Evolutionary conservation across 2,797 vertebrate species (phyloP).

Genomic region (Smutsia temminckii): DNA sequence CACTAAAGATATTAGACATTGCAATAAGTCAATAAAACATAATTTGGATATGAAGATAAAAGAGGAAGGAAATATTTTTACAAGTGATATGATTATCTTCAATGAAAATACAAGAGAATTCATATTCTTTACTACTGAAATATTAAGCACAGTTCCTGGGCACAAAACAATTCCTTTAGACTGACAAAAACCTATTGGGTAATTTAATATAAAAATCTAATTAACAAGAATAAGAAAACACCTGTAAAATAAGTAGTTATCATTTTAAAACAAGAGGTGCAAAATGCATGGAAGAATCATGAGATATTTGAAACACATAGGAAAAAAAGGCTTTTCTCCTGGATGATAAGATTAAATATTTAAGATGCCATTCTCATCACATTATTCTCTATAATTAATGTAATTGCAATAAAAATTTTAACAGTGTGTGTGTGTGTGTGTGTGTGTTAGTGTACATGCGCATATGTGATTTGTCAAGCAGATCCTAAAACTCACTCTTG

Average conservation of each 20-base stretch:
- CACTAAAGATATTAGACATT: neutral
- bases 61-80: neutral
- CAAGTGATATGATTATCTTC: neutral
- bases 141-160: neutral
- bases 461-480: neutral
- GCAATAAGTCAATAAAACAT: neutral
- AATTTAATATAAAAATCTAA: neutral
- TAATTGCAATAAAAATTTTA: neutral
- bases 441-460: neutral
- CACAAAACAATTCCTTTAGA: neutral
- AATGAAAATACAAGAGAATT: neutral
- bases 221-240: neutral
- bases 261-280: neutral
- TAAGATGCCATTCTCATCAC: neutral
- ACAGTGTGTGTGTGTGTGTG: neutral
- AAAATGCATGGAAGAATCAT: neutral
- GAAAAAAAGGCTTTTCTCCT: neutral
- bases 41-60: neutral
- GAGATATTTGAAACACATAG: neutral
- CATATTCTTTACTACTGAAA: neutral
- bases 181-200: neutral
- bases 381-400: neutral
- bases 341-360: neutral
- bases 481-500: neutral
- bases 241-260: neutral